Evolutionary conservation across 2,113 vertebrate genomes (phyloP).

Genomic region (Corythaeola cristata): DNA sequence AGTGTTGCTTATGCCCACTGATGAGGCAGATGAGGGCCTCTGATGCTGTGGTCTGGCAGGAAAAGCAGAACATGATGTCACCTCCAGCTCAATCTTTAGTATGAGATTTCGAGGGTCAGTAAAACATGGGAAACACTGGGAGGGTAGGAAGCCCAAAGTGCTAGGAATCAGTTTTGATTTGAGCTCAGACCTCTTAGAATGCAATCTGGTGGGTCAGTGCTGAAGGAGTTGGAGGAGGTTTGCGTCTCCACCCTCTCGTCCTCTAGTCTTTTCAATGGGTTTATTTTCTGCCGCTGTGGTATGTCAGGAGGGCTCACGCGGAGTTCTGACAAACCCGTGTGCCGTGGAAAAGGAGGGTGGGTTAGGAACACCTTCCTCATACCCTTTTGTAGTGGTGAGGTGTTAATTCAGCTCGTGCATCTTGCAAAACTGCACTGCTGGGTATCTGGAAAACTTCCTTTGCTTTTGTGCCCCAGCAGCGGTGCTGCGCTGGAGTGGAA

Average conservation of each 20-base stretch:
- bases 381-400: not conserved
- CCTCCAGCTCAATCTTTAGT: not conserved
- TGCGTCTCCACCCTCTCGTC: not conserved
- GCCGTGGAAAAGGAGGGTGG: not conserved
- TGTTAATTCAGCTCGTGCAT: not conserved
- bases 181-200: not conserved
- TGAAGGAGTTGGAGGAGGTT: not conserved
- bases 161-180: not conserved
- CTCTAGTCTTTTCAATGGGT: not conserved
- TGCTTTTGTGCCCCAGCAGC: not conserved
- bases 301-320: not conserved
- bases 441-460: not conserved
- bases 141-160: not conserved
- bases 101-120: not conserved
- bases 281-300: not conserved
- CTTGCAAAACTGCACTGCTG: not conserved
- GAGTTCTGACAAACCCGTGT: not conserved
- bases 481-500: not conserved
- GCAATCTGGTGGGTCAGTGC: not conserved
- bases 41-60: not conserved
- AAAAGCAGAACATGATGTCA: not conserved
- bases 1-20: not conserved
- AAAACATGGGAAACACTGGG: not conserved
- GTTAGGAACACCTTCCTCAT: not conserved
- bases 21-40: not conserved